phyloP scores from a whole-genome alignment of 2,113 vertebrate genomes.

The Mustela nigripes region DNA sequence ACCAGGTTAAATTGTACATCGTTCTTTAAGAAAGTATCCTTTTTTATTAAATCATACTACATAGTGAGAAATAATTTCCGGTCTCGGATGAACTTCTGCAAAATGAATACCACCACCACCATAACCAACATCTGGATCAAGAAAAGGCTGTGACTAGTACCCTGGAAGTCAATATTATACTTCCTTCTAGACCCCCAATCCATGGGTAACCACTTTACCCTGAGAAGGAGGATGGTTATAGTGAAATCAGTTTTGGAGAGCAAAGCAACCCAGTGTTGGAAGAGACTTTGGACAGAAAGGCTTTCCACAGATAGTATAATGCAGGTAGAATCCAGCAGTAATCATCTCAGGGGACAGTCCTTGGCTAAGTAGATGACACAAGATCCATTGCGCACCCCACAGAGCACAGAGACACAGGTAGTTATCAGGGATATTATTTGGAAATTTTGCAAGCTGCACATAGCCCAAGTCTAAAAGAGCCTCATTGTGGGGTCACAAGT shows the following conservation, averaged over 20 bases:
- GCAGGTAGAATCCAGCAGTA: fast-evolving
- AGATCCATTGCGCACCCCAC: fast-evolving
- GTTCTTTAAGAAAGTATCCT: not conserved
- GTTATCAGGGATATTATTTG: not conserved
- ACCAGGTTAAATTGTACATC: not conserved
- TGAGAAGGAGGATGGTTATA: not conserved
- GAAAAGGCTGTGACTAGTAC: not conserved
- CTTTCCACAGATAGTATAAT: no score
- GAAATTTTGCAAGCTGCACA: not conserved
- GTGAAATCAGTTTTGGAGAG: not conserved
- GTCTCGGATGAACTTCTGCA: not conserved
- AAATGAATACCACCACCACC: not conserved
- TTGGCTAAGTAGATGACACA: fast-evolving
- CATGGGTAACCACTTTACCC: not conserved
- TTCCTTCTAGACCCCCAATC: fast-evolving
- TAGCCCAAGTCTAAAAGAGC: not conserved
- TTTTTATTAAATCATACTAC: not conserved
- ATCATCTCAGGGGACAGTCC: not conserved
- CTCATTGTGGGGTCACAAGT: not conserved
- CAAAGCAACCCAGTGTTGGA: not conserved
- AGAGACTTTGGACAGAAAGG: not conserved
- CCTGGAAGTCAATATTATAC: fast-evolving
- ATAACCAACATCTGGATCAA: not conserved
- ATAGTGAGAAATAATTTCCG: not conserved
- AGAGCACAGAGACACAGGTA: not conserved